These are phyloP conservation scores for Enhydra lutris DNA, from an alignment of 2,113 vertebrate species.

Conservation along the genomic window DNA sequence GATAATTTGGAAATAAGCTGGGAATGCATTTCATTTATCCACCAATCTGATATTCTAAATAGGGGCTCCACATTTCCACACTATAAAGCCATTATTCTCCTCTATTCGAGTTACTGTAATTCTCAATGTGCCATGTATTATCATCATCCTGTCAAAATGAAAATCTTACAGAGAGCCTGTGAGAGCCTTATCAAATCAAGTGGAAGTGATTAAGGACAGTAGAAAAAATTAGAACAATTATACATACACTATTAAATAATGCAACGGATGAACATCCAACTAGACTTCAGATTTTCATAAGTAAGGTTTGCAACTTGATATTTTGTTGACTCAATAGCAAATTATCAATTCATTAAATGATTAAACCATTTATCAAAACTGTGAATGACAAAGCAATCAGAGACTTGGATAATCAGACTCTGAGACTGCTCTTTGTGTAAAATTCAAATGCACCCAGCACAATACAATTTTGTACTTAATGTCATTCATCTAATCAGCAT, in stretches of 20 bases:
- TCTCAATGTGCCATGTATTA: slow-evolving; percentile 50
- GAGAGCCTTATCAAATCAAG: slow-evolving; percentile 66
- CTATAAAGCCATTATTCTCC: slow-evolving; percentile 59
- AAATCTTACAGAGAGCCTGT: slow-evolving; percentile 52
- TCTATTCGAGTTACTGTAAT: slow-evolving; percentile 32
- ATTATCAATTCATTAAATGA: slow-evolving; percentile 70
- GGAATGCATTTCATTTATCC: slow-evolving; percentile 54
- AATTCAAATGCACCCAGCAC: slow-evolving; percentile 61
- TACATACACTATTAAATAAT: slow-evolving; percentile 59
- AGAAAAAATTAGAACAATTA: slow-evolving; percentile 59
- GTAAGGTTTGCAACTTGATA: slow-evolving; percentile 47
- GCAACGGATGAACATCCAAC: slow-evolving; percentile 28
- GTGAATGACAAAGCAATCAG: slow-evolving; percentile 67
- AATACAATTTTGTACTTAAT: slow-evolving; percentile 69
- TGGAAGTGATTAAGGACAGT: slow-evolving; percentile 65
- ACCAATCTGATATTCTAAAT: slow-evolving; percentile 64
- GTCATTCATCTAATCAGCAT: slow-evolving; percentile 66
- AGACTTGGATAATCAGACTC: slow-evolving; percentile 59
- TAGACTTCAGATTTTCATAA: slow-evolving; percentile 60
- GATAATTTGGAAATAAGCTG: slow-evolving; percentile 61
- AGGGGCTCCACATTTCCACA: slow-evolving; percentile 44
- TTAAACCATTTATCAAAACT: slow-evolving; percentile 68
- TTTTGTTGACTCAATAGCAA: slow-evolving; percentile 69
- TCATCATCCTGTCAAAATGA: slow-evolving; percentile 66
- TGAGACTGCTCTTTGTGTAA: slow-evolving; percentile 53